Evolutionary conservation across 37 sponge, comb jelly and placozoan species (phyloP), one percentile per base, ranked within the genome.

Genomic region (Petrosia ficiformis): DNA sequence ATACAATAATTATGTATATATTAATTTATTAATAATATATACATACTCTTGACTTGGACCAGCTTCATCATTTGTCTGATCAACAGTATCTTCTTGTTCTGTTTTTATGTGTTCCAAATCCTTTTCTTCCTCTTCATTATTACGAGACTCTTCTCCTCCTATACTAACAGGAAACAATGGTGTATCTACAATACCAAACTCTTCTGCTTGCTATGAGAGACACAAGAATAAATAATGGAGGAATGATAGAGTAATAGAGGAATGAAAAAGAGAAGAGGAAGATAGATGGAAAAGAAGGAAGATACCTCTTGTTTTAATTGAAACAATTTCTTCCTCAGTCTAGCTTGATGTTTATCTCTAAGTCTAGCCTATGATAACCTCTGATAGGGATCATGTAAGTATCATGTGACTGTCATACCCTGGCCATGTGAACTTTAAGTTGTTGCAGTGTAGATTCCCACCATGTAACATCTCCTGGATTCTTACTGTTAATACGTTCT

Each of bases 391-490:
- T 52, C 2, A 54, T 32, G 28, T n/a, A 61, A 43, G 39, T 67
- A 39, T 29, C 39, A 35, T 52, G 52, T 26, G 54, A 0, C 37
- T 36, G 28, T 28, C 86, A 52, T 32, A 86, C 86, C 77, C 77
- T 70, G 30, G 97, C 93, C 91, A 90, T 93, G 79, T 82, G 77
- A 19, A 89, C 90, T 54, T 89, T 90, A 22, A 96, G 81, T 71
- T 96, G 90, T 57, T 85, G 79, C 24, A 87, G 83, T 41, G 93
- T 39, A 4, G 91, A 52, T 75, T 96, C 97, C 94, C 94, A 96
- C 68, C 93, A 99, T 11, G 90, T 89, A 42, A 97, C 77, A 42
- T 97, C 98, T 4, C 75, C 86, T 26, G 80, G 68, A 30, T 85
- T 92, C 64, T 86, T 79, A 29, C 86, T 67, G 67, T 84, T n/a